Percentiles rank a stretch among this genome's conserved stretches.
These are phyloP conservation scores for Scolanthus callimorphus DNA, from an alignment of 92 coral and sea anemone genomes.

Conservation along the genomic window DNA sequence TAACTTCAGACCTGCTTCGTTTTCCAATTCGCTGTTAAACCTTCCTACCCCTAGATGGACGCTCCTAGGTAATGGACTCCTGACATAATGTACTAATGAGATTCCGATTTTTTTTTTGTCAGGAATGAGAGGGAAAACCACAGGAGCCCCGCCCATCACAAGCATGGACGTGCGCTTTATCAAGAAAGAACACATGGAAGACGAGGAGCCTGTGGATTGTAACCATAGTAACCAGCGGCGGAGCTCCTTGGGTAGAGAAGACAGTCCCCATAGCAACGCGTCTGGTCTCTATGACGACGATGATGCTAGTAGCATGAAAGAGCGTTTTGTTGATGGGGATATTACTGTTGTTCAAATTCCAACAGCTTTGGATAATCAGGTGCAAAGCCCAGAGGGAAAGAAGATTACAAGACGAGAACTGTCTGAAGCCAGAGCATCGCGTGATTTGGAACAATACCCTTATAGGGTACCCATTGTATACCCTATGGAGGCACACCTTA, in stretches of 20 bases:
- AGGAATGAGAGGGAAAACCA: too few species aligned
- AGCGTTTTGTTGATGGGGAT: background rate
- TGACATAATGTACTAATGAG: too few species aligned
- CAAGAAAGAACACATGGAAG: constrained; percentile 16
- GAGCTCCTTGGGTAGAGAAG: background rate
- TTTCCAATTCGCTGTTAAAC: too few species aligned
- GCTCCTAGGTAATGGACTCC: too few species aligned
- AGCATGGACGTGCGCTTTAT: constrained; percentile 1
- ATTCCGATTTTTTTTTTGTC: too few species aligned
- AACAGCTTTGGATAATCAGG: background rate
- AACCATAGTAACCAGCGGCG: background rate
- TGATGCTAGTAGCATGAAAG: background rate
- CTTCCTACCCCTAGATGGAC: too few species aligned
- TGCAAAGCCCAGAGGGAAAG: background rate
- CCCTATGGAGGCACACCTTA: constrained; percentile 25
- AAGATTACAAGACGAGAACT: background rate
- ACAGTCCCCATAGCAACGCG: background rate
- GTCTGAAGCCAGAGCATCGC: constrained; percentile 7
- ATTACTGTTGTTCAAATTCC: constrained; percentile 1
- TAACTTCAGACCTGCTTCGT: too few species aligned
- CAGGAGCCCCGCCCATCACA: background rate
- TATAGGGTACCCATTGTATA: constrained; percentile 29
- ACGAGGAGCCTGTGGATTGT: constrained; percentile 1
- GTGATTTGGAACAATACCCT: constrained; percentile 1
- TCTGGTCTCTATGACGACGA: background rate